These are phyloP conservation scores for Acholoe squamosa DNA, from an alignment of 2,888 invertebrate species.

Conservation along the genomic window DNA sequence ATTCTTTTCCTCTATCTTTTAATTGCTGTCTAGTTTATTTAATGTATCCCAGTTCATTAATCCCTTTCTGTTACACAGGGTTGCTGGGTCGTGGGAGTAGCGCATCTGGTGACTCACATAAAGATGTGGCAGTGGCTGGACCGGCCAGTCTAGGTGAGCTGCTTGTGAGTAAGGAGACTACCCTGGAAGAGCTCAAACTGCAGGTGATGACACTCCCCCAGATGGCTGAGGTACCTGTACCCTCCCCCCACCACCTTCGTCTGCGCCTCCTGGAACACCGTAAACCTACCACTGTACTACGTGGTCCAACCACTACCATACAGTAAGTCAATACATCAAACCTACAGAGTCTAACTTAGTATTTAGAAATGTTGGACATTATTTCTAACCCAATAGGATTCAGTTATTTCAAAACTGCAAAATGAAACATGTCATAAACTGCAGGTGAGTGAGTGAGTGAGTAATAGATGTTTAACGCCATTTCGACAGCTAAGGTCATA, in stretches of 20 bases:
- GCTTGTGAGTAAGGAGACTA: conserved; percentile 78
- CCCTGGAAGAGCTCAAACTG: conserved; percentile 77
- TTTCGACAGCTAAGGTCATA: too few species aligned
- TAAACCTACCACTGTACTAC: conserved; percentile 72
- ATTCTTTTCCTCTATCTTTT: too few species aligned
- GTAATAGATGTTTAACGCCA: too few species aligned
- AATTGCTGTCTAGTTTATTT: too few species aligned
- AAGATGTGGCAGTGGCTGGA: background rate
- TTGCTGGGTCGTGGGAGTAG: conserved; percentile 48
- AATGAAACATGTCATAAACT: background rate
- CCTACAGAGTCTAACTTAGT: too few species aligned
- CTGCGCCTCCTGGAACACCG: conserved; percentile 74
- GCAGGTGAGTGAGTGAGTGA: too few species aligned
- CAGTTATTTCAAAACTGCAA: background rate
- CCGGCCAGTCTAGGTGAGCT: conserved; percentile 75
- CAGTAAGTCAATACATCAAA: conserved; percentile 74
- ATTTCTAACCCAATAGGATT: too few species aligned
- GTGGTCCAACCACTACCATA: conserved; percentile 73
- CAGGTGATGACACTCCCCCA: conserved; percentile 75
- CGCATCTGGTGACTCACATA: background rate
- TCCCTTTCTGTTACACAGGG: conserved; percentile 34
- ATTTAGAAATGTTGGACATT: too few species aligned
- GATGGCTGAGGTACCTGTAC: conserved; percentile 67
- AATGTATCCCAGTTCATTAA: too few species aligned
- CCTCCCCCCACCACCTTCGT: conserved; percentile 74